A percentile compares a stretch with the other conserved stretches of the same genome.
These are phyloP conservation scores for Anoplius nigerrimus DNA, from an alignment of 2,888 invertebrate genomes.

Conservation along the genomic window DNA sequence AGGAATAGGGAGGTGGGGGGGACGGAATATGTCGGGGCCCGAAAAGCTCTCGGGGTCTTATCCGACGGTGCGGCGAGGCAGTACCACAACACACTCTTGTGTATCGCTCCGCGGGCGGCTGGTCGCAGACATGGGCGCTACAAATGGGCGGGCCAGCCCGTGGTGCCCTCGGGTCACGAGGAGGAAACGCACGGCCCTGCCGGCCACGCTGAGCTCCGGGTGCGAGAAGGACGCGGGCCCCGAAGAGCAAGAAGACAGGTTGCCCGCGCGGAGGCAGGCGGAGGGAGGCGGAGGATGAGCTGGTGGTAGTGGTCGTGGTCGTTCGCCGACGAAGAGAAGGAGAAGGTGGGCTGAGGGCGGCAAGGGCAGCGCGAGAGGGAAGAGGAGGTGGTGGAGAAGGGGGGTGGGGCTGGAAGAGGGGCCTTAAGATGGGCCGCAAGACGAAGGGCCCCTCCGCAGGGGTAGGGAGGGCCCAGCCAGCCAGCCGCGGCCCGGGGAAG, in stretches of 20 bases:
- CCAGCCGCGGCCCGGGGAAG: slow-evolving; percentile 21
- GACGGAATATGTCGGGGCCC: slow-evolving; percentile 20
- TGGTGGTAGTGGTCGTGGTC: slow-evolving; percentile 33
- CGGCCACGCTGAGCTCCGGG: slow-evolving; percentile 48
- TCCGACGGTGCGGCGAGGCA: slow-evolving; percentile 30
- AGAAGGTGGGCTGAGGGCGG: slow-evolving; percentile 19
- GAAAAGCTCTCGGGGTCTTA: slow-evolving; percentile 35
- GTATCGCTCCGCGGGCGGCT: slow-evolving; percentile 69
- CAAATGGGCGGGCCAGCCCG: slow-evolving; percentile 71
- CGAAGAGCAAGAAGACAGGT: background rate
- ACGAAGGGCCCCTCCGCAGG: slow-evolving; percentile 32
- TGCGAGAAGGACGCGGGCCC: slow-evolving; percentile 45
- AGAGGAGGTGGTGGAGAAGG: background rate
- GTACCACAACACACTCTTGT: slow-evolving; percentile 50
- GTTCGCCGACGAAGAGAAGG: slow-evolving; percentile 10
- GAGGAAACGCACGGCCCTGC: slow-evolving; percentile 64
- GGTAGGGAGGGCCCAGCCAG: slow-evolving; percentile 24
- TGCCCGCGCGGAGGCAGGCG: slow-evolving; percentile 11
- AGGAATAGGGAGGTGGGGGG: slow-evolving; percentile 4
- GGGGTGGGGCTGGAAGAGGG: background rate
- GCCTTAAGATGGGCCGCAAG: slow-evolving; percentile 10
- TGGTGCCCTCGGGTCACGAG: slow-evolving; percentile 69
- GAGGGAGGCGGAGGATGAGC: slow-evolving; percentile 32
- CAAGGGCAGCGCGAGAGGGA: slow-evolving; percentile 12
- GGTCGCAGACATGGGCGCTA: slow-evolving; percentile 71